Evolutionary conservation across 35 echinoderm and acorn worm genomes (phyloP).

Genomic region (Lytechinus variegatus): DNA sequence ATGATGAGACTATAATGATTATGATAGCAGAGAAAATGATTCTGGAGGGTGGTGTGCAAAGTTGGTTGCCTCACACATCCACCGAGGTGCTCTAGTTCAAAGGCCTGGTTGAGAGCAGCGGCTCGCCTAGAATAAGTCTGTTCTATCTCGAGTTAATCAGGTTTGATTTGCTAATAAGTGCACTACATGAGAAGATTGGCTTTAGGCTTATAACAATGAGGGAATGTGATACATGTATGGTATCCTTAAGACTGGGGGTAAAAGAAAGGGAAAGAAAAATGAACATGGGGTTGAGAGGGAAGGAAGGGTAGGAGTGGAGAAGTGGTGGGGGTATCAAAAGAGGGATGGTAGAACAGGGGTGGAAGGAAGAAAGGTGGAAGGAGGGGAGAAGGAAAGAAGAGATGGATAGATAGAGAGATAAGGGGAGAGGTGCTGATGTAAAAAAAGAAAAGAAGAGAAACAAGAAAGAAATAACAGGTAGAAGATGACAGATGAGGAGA

Average conservation of each 20-base stretch:
- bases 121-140: neutral
- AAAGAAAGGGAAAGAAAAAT: neutral
- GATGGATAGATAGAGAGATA: neutral
- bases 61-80: neutral
- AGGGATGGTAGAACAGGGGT: neutral
- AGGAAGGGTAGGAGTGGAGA: neutral
- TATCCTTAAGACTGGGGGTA: neutral
- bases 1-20: neutral
- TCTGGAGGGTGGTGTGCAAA: neutral
- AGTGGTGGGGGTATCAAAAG: neutral
- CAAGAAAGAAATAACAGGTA: neutral
- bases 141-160: conserved; percentile 19
- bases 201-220: neutral
- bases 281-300: neutral
- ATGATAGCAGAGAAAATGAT: neutral
- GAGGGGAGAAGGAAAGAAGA: neutral
- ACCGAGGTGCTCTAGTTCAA: neutral
- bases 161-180: neutral
- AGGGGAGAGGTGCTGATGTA: neutral
- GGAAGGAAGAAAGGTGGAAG: too few relatives aligned
- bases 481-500: neutral
- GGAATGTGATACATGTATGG: neutral
- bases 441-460: neutral
- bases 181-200: neutral
- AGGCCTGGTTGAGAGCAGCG: neutral